Conservation (phyloP, 2,888 invertebrate species). For the Andrena praecox region DNA sequence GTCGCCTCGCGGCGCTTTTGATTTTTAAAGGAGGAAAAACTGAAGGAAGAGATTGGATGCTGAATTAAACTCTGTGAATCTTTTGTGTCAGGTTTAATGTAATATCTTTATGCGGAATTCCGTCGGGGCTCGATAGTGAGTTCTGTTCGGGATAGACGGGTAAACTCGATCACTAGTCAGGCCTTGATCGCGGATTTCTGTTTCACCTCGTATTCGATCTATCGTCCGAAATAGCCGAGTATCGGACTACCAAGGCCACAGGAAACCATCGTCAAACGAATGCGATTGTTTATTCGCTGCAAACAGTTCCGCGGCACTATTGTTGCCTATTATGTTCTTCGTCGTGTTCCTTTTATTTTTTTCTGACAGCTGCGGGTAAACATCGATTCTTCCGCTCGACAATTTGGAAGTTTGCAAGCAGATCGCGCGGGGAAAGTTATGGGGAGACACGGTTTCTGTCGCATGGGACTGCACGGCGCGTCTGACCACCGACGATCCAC, state of each 20-base stretch:
- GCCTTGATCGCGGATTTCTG: constrained; percentile 56
- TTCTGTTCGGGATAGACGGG: constrained; percentile 24
- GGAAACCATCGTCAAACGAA: constrained; percentile 78
- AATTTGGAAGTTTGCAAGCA: too few relatives aligned
- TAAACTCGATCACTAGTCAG: constrained; percentile 58
- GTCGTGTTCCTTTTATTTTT: neutral
- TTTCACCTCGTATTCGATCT: constrained; percentile 56
- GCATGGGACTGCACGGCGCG: too few relatives aligned
- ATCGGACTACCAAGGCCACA: constrained; percentile 76
- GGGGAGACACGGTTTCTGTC: too few relatives aligned
- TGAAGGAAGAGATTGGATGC: too few relatives aligned
- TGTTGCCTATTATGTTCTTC: constrained; percentile 4
- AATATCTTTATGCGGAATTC: neutral
- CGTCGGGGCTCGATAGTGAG: neutral
- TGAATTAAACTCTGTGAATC: neutral
- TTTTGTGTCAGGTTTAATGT: neutral
- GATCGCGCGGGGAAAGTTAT: too few relatives aligned
- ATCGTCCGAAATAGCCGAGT: constrained; percentile 70
- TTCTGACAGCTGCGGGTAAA: too few relatives aligned
- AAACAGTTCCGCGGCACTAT: neutral
- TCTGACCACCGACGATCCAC: too few relatives aligned
- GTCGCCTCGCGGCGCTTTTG: too few relatives aligned
- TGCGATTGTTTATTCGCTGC: constrained; percentile 59
- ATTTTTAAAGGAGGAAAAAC: too few relatives aligned
- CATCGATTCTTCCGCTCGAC: too few relatives aligned